Conservation (phyloP, 1,140 invertebrate genomes). For the Brachionus rubens region DNA sequence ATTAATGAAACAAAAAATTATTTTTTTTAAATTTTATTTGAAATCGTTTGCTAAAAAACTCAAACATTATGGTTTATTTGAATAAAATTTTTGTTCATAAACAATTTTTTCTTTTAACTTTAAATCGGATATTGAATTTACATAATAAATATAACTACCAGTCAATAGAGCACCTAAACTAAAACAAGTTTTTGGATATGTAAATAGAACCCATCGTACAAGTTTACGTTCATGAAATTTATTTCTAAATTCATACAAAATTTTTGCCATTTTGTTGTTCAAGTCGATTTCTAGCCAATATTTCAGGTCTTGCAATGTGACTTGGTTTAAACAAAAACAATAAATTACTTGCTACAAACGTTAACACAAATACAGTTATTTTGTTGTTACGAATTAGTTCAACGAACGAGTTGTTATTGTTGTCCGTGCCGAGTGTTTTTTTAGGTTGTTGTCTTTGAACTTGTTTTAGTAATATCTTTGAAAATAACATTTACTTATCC, state of each 20-base stretch:
- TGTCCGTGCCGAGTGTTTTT: too few species aligned
- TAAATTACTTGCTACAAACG: not conserved
- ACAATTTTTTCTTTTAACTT: not conserved
- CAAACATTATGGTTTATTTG: too few species aligned
- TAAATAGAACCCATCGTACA: not conserved
- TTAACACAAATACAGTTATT: not conserved
- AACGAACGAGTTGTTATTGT: not conserved
- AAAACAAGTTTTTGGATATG: slow-evolving; percentile 14
- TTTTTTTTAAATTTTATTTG: too few species aligned
- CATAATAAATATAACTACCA: not conserved
- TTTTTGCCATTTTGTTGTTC: not conserved
- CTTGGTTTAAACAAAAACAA: slow-evolving; percentile 25
- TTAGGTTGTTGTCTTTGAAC: not conserved
- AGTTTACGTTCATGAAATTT: slow-evolving; percentile 22
- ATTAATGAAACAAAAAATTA: too few species aligned
- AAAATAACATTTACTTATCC: slow-evolving; percentile 5
- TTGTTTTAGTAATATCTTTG: not conserved
- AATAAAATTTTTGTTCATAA: not conserved
- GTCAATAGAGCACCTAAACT: not conserved
- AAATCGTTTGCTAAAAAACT: too few species aligned
- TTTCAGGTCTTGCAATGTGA: slow-evolving; percentile 3
- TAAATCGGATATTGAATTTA: not conserved
- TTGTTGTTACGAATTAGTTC: not conserved
- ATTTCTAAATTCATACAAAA: not conserved
- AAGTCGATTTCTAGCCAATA: slow-evolving; percentile 15